These are phyloP conservation scores for Clarias platycephalus DNA, from an alignment of 2,797 vertebrate species.

Conservation along the genomic window DNA sequence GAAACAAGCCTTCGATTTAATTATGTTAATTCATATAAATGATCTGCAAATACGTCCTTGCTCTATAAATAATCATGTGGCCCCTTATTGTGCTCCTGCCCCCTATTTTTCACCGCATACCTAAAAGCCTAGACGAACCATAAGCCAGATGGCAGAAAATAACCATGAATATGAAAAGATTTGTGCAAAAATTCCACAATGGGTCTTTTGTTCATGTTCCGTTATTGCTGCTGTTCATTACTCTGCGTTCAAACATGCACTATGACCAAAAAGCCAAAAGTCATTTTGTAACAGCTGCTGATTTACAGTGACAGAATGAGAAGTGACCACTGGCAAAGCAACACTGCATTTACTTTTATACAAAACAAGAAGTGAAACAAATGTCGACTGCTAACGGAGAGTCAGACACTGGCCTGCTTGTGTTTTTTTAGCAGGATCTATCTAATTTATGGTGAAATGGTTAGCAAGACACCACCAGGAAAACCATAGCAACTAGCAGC, in stretches of 20 bases:
- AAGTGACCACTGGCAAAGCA: not conserved
- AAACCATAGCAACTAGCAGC: constrained; percentile 1
- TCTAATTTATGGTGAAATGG: not conserved
- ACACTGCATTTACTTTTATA: not conserved
- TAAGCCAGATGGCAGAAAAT: not conserved
- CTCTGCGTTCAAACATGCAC: not conserved
- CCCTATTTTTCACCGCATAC: not conserved
- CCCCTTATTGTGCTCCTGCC: not conserved
- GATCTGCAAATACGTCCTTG: not conserved
- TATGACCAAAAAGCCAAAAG: not conserved
- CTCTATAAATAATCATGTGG: not conserved
- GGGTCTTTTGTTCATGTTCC: not conserved
- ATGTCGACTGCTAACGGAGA: not conserved
- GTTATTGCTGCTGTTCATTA: not conserved
- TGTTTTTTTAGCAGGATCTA: not conserved
- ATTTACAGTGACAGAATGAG: not conserved
- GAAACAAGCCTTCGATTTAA: not conserved
- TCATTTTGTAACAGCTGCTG: not conserved
- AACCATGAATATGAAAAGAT: not conserved
- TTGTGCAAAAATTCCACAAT: no score
- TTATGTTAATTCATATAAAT: not conserved
- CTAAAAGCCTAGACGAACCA: not conserved
- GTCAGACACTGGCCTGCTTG: constrained; percentile 3
- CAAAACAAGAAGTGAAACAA: not conserved
- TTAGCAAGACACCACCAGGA: not conserved